Evolutionary conservation across 2,113 vertebrate genomes (phyloP).

Genomic region (Nesogale talazaci): DNA sequence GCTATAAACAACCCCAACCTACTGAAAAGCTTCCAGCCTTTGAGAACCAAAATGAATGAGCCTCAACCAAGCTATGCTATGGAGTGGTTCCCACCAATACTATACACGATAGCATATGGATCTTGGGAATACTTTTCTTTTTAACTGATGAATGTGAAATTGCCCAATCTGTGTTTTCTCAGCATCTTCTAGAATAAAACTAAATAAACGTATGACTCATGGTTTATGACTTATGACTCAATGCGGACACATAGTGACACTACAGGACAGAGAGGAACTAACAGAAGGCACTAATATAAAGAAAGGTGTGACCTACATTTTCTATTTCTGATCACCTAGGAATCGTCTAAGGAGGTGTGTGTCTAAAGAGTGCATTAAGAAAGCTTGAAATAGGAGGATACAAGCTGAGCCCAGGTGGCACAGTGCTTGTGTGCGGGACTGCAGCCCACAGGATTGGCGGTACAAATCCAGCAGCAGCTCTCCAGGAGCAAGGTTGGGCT

Average conservation of each 20-base stretch:
- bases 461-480: too few relatives aligned
- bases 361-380: not conserved
- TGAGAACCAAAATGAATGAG: not conserved
- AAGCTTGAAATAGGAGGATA: not conserved
- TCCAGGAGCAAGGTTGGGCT: too few relatives aligned
- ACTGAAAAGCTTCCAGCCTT: not conserved
- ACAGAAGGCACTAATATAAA: not conserved
- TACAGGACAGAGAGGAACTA: too few relatives aligned
- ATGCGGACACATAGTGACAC: too few relatives aligned
- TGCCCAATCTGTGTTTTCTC: not conserved
- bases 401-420: too few relatives aligned
- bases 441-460: too few relatives aligned
- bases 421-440: too few relatives aligned
- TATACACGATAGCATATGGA: not conserved
- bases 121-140: not conserved
- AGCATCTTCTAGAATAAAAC: slow-evolving; percentile 18
- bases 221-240: too few relatives aligned
- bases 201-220: too few relatives aligned
- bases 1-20: not conserved
- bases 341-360: not conserved
- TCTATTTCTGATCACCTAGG: too few relatives aligned
- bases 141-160: not conserved
- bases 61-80: not conserved
- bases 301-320: not conserved
- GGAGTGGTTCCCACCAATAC: not conserved